phyloP scores from a whole-genome alignment of 2,113 vertebrate species.

The Thermophis baileyi region DNA sequence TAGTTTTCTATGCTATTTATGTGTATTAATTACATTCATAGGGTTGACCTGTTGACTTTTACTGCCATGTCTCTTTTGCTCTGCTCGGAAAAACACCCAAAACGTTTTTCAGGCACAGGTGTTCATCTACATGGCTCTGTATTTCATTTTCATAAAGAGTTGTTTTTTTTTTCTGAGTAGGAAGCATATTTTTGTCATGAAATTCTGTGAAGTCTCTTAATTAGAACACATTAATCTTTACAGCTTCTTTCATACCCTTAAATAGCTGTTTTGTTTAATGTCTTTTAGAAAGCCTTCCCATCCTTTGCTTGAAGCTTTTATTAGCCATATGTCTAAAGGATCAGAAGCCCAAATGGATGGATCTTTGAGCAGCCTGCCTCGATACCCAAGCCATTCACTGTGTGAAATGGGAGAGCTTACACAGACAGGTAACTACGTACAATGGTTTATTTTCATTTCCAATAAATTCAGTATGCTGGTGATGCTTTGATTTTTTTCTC shows the following conservation, averaged over 20 bases:
- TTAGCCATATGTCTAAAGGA: constrained; percentile 85
- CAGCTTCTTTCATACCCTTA: neutral
- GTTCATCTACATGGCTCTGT: neutral
- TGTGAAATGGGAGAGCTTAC: constrained; percentile 97
- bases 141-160: constrained; percentile 34
- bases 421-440: constrained; percentile 81
- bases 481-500: neutral
- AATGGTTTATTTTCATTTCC: rapidly evolving
- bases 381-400: constrained; percentile 84
- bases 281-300: constrained; percentile 85
- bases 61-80: neutral
- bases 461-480: rapidly evolving
- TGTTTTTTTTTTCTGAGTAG: constrained; percentile 23
- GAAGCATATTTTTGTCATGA: constrained; percentile 22
- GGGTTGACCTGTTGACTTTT: neutral
- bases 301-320: constrained; percentile 82
- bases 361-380: constrained; percentile 80
- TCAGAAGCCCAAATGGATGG: constrained; percentile 82
- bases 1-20: too few relatives aligned
- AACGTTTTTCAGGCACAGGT: neutral
- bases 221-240: constrained; percentile 25
- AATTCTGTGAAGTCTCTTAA: constrained; percentile 31
- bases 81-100: too few relatives aligned
- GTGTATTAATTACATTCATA: neutral
- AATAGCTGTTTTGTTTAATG: constrained; percentile 28